These are phyloP conservation scores for Stichodactyla mertensii DNA, from an alignment of 64 coral and sea anemone species.

Conservation along the genomic window DNA sequence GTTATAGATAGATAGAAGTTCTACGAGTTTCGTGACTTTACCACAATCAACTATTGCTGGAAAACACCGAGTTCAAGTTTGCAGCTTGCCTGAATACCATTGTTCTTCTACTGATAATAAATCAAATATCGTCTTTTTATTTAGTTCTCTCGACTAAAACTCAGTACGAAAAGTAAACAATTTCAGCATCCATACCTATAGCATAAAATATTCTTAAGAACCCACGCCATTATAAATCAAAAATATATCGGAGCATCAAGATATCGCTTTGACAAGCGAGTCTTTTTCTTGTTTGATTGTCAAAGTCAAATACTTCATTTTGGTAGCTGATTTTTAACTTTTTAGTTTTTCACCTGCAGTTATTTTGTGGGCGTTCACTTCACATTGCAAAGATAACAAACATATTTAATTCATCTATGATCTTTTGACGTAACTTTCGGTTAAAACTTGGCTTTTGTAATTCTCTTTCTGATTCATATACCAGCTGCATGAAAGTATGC, in stretches of 20 bases:
- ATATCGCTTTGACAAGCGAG: neutral
- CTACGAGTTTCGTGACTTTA: no score
- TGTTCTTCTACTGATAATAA: no score
- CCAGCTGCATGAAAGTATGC: neutral
- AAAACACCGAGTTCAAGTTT: no score
- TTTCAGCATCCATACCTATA: no score
- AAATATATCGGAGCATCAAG: neutral
- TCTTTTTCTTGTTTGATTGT: neutral
- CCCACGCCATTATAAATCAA: neutral
- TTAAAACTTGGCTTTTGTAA: neutral
- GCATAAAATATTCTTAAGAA: no score
- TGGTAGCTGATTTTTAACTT: neutral
- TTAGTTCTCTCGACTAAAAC: no score
- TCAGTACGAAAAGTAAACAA: no score
- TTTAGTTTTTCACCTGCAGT: neutral
- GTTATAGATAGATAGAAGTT: no score
- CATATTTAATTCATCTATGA: neutral
- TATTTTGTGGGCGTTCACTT: slow-evolving; percentile 8
- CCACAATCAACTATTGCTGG: no score
- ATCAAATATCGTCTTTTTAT: no score
- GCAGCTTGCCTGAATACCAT: no score
- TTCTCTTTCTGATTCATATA: neutral
- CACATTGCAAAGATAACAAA: neutral
- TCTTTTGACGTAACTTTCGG: neutral
- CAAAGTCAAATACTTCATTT: neutral